Evolutionary conservation across 2,888 invertebrate genomes (phyloP).

Genomic region (Linyphia triangularis): DNA sequence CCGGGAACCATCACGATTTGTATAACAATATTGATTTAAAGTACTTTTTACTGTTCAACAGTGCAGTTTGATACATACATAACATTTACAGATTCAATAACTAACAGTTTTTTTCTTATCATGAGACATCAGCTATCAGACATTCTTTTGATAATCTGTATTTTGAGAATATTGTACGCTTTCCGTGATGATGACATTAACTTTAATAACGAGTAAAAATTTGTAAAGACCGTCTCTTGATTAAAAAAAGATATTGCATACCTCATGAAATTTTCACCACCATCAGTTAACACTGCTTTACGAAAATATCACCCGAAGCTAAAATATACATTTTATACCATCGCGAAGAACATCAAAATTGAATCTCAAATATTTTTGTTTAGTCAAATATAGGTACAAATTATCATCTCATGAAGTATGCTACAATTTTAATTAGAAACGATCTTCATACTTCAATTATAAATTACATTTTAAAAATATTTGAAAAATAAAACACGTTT

Average conservation of each 20-base stretch:
- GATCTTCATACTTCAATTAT: slow-evolving; percentile 8
- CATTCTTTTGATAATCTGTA: slow-evolving; percentile 32
- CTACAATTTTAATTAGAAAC: slow-evolving; percentile 22
- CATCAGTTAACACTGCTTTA: not conserved
- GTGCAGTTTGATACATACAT: slow-evolving; percentile 41
- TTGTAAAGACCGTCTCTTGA: slow-evolving; percentile 17
- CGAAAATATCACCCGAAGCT: slow-evolving; percentile 37
- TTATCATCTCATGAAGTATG: slow-evolving; percentile 17
- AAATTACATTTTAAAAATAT: not conserved
- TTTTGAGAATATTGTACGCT: slow-evolving; percentile 37
- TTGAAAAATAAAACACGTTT: not conserved
- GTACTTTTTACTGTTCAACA: slow-evolving; percentile 44
- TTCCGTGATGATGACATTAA: slow-evolving; percentile 58
- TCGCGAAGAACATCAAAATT: not conserved
- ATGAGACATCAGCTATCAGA: slow-evolving; percentile 12
- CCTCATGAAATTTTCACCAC: slow-evolving; percentile 28
- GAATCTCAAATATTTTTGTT: slow-evolving; percentile 8
- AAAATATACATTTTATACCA: slow-evolving; percentile 3
- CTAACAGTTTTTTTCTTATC: slow-evolving; percentile 20
- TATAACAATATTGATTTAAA: slow-evolving; percentile 47
- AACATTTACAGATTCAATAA: slow-evolving; percentile 23
- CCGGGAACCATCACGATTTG: slow-evolving; percentile 50
- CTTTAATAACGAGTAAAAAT: not conserved
- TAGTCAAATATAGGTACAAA: not conserved
- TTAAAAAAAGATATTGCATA: slow-evolving; percentile 18